Conservation (phyloP, 53 echinoderm and acorn worm genomes). For the Antedon mediterranea region DNA sequence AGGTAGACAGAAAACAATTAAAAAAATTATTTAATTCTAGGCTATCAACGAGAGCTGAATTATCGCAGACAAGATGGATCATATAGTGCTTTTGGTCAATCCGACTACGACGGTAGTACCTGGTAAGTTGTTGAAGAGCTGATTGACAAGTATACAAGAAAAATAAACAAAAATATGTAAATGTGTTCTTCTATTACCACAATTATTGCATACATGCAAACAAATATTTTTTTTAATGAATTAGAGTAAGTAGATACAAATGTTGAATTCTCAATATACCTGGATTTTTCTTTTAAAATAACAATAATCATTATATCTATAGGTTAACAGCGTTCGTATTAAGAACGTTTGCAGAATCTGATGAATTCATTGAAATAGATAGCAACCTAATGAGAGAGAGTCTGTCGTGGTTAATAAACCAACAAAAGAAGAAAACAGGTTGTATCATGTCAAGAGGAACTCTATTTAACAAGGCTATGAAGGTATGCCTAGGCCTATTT, state of each 20-base stretch:
- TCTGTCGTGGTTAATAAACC: neutral
- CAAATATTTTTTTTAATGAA: too few relatives aligned
- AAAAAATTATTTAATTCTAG: conserved; percentile 49
- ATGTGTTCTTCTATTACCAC: too few relatives aligned
- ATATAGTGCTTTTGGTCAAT: conserved; percentile 63
- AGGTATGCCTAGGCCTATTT: neutral
- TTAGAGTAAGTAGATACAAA: too few relatives aligned
- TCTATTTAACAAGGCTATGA: neutral
- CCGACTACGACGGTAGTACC: conserved; percentile 16
- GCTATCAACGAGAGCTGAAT: conserved; percentile 86
- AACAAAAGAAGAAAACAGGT: neutral
- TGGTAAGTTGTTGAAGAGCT: too few relatives aligned
- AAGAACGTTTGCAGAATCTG: neutral
- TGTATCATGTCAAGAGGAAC: neutral
- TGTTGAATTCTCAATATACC: too few relatives aligned
- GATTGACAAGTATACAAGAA: too few relatives aligned
- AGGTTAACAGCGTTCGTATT: neutral
- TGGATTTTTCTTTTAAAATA: too few relatives aligned
- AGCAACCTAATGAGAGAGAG: neutral
- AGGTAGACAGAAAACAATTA: too few relatives aligned
- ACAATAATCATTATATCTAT: neutral
- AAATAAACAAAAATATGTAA: too few relatives aligned
- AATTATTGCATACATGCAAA: too few relatives aligned
- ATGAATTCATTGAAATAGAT: neutral
- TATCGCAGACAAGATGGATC: conserved; percentile 65